Evolutionary conservation across 2,888 invertebrate genomes (phyloP).

Genomic region (Cybosia mesomella): DNA sequence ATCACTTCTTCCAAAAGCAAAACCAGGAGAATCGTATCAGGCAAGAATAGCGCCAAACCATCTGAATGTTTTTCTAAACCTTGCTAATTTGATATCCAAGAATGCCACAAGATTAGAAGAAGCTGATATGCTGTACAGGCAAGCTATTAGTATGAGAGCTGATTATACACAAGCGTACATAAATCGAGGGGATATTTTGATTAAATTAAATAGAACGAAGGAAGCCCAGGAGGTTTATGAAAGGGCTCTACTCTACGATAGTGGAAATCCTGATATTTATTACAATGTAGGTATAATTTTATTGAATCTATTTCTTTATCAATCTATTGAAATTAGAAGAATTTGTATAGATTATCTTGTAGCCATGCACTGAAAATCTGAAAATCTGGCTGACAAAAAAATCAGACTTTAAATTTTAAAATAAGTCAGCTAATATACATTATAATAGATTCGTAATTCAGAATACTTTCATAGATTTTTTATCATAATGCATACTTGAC

Average conservation of each 20-base stretch:
- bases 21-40: conserved; percentile 97
- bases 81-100: conserved; percentile 97
- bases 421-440: no score
- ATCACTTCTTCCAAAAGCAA: conserved; percentile 95
- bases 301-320: background rate
- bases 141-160: conserved; percentile 98
- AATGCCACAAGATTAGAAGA: conserved; percentile 97
- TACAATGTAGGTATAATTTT: conserved; percentile 92
- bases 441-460: no score
- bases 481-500: no score
- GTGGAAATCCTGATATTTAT: conserved; percentile 97
- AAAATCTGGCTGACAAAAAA: no score
- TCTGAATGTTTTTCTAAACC: conserved; percentile 97
- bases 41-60: conserved; percentile 98
- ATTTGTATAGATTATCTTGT: no score
- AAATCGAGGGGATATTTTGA: conserved; percentile 97
- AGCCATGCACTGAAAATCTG: no score
- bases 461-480: no score
- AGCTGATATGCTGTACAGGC: conserved; percentile 96
- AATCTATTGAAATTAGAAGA: no score
- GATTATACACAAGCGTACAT: conserved; percentile 99
- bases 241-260: conserved; percentile 96
- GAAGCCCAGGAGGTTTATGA: conserved; percentile 98
- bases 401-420: no score
- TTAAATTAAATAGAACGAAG: conserved; percentile 96